Evolutionary conservation across 2,797 vertebrate species (phyloP), one percentile per base, ranked within the genome.

Genomic region (Acomys russatus): DNA sequence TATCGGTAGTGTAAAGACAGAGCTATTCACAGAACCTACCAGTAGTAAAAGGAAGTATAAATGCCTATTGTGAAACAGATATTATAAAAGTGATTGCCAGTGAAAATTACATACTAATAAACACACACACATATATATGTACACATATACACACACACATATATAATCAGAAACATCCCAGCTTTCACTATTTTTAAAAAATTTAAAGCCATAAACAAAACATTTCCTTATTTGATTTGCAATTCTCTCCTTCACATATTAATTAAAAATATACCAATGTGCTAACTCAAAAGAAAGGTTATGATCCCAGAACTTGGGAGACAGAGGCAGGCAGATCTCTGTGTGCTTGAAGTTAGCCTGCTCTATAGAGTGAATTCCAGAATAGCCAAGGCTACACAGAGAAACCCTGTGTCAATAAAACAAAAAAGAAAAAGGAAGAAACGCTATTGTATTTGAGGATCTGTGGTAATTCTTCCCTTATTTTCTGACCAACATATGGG

Each of bases 381-480:
- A 38, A 49, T 6, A 49, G 23, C 9, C 35, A 74, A 23, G 71
- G 38, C 22, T 74, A 74, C 20, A 38, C 71, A 74, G 71, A 74
- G n/a, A 73, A 38, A 22, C 38, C 23, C 35, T 25, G 71, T 25
- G 35, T 74, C 71, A 74, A 35, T 44, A 38, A 38, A 38, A 35
- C n/a, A 71, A 71, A 22, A 2, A 70, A 71, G 15, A 59, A 14
- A 17, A 15, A 56, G 33, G 18, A n/a, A n/a, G 30, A 33, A 33
- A 30, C 1, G 7, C 3, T 56, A 18, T 44, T 59, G 25, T 82
- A 92, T 71, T 22, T 94, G 38, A 18, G 18, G 28, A 96, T 90
- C 68, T 74, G 18, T 93, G 7, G 9, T 30, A 91, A 94, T 93
- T 84, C n/a, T 90, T 94, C 35, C 70, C 20, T n/a, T 63, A 20